A percentile compares a stretch with the other conserved stretches of the same genome.
These are phyloP conservation scores for Rhopalosiphum maidis DNA, from an alignment of 1,140 invertebrate genomes.

Conservation along the genomic window DNA sequence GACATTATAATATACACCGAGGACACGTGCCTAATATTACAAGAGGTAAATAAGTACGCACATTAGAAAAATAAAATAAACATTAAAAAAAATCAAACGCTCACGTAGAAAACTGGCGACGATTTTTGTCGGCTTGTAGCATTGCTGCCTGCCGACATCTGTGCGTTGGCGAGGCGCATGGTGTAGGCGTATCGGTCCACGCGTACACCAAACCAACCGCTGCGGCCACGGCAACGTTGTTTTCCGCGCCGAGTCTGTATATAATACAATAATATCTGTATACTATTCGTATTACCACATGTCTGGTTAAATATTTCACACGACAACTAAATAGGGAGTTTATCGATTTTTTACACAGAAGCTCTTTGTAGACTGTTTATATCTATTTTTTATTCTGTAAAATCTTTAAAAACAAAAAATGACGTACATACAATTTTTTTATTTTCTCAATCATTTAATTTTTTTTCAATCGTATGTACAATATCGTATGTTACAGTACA, in stretches of 20 bases:
- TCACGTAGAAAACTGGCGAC: neutral
- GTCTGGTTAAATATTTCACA: slow-evolving; percentile 33
- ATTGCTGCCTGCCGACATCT: neutral
- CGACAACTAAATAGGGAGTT: neutral
- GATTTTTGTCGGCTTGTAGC: neutral
- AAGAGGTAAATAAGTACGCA: slow-evolving; percentile 5
- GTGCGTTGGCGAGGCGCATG: slow-evolving; percentile 39
- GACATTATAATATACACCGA: neutral
- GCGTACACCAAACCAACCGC: neutral
- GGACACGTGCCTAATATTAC: neutral
- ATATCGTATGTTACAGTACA: neutral
- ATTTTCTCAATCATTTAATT: neutral
- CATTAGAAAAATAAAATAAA: neutral
- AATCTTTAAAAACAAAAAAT: neutral
- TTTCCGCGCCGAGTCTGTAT: neutral
- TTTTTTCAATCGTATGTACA: neutral
- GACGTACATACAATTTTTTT: neutral
- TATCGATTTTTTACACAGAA: neutral
- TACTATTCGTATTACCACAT: neutral
- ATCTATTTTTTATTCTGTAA: neutral
- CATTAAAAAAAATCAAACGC: neutral
- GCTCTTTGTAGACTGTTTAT: neutral
- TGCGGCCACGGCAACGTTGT: neutral
- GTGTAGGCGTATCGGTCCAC: slow-evolving; percentile 34
- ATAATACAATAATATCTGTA: neutral